Percentiles rank a stretch among this genome's conserved stretches.
Evolutionary conservation across 2,888 invertebrate species (phyloP).

Genomic region (Furcula furcula): DNA sequence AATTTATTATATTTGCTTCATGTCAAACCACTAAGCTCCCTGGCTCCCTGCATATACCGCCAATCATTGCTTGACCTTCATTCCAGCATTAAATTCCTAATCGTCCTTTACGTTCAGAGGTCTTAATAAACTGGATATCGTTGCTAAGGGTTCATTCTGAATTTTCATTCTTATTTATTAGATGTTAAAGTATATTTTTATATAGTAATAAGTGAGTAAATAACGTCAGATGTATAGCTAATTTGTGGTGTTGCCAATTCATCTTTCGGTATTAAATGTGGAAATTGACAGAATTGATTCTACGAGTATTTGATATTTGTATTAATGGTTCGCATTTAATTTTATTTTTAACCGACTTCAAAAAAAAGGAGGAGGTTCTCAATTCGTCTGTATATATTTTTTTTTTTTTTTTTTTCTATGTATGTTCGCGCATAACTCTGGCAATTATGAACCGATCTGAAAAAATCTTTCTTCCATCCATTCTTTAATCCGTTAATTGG

Average conservation of each 20-base stretch:
- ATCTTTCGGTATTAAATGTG: constrained; percentile 59
- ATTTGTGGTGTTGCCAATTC: constrained; percentile 68
- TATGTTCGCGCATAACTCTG: no score
- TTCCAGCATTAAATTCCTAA: no score
- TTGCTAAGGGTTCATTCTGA: not conserved
- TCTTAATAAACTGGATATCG: constrained; percentile 23
- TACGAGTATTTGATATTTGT: constrained; percentile 43
- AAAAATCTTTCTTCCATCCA: no score
- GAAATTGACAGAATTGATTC: constrained; percentile 54
- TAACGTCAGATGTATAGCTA: constrained; percentile 48
- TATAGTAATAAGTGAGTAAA: constrained; percentile 21
- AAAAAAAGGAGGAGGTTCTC: no score
- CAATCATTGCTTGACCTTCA: constrained; percentile 26
- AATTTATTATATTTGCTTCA: constrained; percentile 51
- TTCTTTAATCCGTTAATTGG: no score
- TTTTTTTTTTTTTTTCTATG: no score
- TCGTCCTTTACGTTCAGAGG: no score
- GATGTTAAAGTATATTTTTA: constrained; percentile 21
- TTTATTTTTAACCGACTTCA: no score
- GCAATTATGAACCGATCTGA: no score
- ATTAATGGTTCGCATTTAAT: constrained; percentile 32
- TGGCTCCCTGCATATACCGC: constrained; percentile 21
- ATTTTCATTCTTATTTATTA: constrained; percentile 8
- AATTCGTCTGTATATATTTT: no score
- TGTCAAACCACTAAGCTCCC: constrained; percentile 37